A percentile compares a stretch with the other conserved stretches of the same genome.
Evolutionary conservation across 1,140 invertebrate genomes (phyloP).

Genomic region (Apis mellifera): DNA sequence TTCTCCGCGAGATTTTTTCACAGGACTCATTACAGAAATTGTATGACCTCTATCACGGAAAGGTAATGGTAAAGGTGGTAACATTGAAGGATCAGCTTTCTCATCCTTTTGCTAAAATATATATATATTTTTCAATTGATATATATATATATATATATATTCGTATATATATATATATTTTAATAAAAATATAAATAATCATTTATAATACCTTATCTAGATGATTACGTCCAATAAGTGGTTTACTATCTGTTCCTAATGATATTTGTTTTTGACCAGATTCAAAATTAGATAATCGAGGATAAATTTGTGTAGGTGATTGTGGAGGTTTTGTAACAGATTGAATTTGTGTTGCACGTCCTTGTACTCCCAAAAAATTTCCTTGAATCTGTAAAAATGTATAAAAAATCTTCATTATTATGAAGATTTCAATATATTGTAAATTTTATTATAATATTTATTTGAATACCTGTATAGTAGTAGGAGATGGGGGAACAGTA

Average conservation of each 20-base stretch:
- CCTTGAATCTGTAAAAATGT: constrained; percentile 66
- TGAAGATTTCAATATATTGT: not conserved
- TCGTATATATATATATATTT: no score
- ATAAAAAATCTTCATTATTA: constrained; percentile 1
- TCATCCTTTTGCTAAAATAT: constrained; percentile 74
- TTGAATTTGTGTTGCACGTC: constrained; percentile 70
- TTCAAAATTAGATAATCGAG: constrained; percentile 75
- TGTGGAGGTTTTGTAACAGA: constrained; percentile 79
- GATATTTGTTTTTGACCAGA: constrained; percentile 70
- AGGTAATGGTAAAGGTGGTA: constrained; percentile 83
- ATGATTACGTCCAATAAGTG: constrained; percentile 77
- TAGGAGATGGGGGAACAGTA: constrained; percentile 77
- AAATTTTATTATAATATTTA: constrained; percentile 1
- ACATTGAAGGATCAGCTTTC: constrained; percentile 75
- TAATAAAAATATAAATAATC: constrained; percentile 21
- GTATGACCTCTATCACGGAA: constrained; percentile 90
- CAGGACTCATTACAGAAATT: constrained; percentile 92
- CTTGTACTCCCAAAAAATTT: constrained; percentile 73
- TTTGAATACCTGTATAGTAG: constrained; percentile 67
- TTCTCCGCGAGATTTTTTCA: constrained; percentile 79
- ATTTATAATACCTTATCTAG: constrained; percentile 72
- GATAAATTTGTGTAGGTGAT: constrained; percentile 81
- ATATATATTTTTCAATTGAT: not conserved
- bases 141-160: not conserved
- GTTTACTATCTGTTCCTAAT: constrained; percentile 74